A percentile compares a stretch with the other conserved stretches of the same genome.
phyloP scores from a whole-genome alignment of 1,140 invertebrate species.

The Telenomus remus region DNA sequence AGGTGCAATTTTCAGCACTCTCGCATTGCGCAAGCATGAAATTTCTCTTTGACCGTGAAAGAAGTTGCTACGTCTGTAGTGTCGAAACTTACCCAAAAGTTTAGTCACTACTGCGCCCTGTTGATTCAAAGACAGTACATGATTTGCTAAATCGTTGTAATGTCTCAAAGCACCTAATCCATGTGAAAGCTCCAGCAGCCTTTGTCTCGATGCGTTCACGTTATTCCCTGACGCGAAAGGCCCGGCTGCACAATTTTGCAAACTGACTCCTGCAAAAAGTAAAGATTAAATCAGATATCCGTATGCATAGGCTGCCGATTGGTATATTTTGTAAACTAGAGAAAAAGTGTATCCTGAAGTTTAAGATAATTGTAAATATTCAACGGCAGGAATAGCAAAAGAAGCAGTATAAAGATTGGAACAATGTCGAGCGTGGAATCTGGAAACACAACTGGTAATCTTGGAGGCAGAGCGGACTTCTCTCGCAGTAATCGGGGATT shows the following conservation, averaged over 20 bases:
- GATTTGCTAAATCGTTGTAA: constrained; percentile 82
- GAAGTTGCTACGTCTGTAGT: not conserved
- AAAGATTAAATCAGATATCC: constrained; percentile 13
- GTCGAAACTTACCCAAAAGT: constrained; percentile 77
- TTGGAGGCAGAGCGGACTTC: constrained; percentile 6
- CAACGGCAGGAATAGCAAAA: not conserved
- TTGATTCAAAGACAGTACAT: constrained; percentile 80
- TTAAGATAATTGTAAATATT: no score
- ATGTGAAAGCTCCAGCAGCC: constrained; percentile 81
- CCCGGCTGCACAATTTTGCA: constrained; percentile 69
- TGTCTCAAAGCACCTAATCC: constrained; percentile 79
- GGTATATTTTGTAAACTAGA: no score
- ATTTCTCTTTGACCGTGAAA: not conserved
- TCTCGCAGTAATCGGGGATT: constrained; percentile 32
- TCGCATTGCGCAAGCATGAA: not conserved
- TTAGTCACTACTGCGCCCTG: constrained; percentile 84
- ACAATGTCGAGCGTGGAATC: not conserved
- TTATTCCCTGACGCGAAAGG: constrained; percentile 65
- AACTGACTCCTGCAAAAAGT: constrained; percentile 65
- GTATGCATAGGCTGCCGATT: not conserved
- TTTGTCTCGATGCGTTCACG: constrained; percentile 69
- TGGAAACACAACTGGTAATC: constrained; percentile 13
- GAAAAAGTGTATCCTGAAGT: no score
- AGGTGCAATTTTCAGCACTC: not conserved
- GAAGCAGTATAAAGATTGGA: not conserved